Evolutionary conservation across 2,797 vertebrate genomes (phyloP).

Genomic region (Malurus leucopterus): DNA sequence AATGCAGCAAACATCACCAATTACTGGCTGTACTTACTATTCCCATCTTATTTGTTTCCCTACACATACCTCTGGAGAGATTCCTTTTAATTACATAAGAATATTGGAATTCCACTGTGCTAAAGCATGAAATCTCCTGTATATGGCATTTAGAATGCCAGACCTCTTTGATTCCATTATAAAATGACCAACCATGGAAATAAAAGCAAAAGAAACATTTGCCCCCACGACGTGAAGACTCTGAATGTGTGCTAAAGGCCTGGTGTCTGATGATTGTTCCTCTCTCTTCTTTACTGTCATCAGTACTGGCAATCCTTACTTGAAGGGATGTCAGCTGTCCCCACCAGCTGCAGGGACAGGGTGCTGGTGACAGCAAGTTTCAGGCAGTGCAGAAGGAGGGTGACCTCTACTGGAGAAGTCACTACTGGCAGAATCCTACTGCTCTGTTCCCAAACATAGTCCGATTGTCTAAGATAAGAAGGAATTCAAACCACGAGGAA

Average conservation of each 20-base stretch:
- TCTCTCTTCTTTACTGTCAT: neutral
- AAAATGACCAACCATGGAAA: neutral
- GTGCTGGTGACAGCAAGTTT: neutral
- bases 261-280: neutral
- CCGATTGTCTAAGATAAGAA: neutral
- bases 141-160: neutral
- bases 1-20: neutral
- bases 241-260: neutral
- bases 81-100: neutral
- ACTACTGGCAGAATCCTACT: neutral
- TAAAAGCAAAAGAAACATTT: neutral
- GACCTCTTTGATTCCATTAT: neutral
- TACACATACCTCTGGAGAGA: neutral
- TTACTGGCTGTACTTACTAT: neutral
- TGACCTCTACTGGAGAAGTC: neutral
- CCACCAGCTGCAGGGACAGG: neutral
- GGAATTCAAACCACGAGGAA: neutral
- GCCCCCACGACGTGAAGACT: neutral
- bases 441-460: neutral
- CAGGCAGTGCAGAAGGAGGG: neutral
- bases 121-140: rapidly evolving
- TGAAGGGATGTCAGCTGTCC: rapidly evolving
- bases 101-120: neutral
- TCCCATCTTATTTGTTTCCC: neutral
- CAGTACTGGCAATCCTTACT: rapidly evolving